Evolutionary conservation across 2,797 vertebrate genomes (phyloP).

Genomic region (Crax fasciolata): DNA sequence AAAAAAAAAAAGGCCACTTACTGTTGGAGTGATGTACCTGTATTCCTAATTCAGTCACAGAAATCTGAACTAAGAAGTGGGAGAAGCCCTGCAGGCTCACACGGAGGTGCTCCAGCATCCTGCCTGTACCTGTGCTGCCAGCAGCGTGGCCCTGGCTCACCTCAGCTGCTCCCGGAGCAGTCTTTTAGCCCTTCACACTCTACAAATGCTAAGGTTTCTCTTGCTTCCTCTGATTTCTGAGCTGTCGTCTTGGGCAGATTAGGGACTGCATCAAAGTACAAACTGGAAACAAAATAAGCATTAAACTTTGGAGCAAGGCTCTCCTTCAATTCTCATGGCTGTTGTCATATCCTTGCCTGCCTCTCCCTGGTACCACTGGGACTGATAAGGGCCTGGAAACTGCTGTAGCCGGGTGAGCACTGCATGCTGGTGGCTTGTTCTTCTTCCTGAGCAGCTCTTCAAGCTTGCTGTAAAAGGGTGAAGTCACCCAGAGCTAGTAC

Average conservation of each 20-base stretch:
- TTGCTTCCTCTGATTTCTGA: background rate
- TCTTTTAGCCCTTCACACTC: background rate
- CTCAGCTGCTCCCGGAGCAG: background rate
- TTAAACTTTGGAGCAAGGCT: conserved; percentile 7
- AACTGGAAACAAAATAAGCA: background rate
- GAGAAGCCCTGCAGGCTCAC: background rate
- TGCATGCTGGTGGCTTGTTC: background rate
- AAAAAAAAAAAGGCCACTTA: background rate
- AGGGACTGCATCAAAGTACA: background rate
- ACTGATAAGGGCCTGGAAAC: background rate
- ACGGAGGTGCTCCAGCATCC: background rate
- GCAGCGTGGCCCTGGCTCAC: background rate
- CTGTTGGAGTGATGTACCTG: background rate
- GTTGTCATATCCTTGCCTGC: background rate
- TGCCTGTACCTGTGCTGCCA: accelerated
- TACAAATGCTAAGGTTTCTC: background rate
- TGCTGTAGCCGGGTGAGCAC: background rate
- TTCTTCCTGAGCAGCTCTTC: background rate
- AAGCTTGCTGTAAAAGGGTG: background rate
- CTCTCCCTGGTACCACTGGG: background rate
- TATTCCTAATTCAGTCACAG: background rate
- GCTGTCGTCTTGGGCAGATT: background rate
- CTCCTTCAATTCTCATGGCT: accelerated
- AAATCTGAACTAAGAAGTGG: background rate
- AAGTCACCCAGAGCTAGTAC: background rate